Conservation (phyloP, 2,113 vertebrate species). For the Phyllostomus discolor region DNA sequence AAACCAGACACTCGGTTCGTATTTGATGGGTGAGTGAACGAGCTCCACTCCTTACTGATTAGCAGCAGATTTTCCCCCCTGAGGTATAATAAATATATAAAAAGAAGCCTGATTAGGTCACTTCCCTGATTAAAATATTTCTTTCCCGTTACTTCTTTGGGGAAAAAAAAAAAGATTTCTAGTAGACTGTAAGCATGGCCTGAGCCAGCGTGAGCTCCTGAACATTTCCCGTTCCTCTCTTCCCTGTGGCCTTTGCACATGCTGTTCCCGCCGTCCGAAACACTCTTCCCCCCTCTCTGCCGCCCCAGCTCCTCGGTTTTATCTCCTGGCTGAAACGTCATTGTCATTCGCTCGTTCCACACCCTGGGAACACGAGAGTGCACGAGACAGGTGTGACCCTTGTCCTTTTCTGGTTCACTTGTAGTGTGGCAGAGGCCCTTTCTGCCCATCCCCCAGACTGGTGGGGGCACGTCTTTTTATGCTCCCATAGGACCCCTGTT, state of each 20-base stretch:
- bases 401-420: neutral
- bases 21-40: neutral
- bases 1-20: neutral
- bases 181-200: neutral
- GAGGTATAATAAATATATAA: neutral
- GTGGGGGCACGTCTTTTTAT: neutral
- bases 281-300: neutral
- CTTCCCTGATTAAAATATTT: conserved; percentile 1
- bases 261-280: neutral
- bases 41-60: neutral
- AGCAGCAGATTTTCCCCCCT: neutral
- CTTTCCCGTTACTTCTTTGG: neutral
- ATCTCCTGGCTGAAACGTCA: neutral
- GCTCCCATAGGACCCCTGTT: neutral
- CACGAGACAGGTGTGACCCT: neutral
- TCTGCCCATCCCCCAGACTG: too few relatives aligned
- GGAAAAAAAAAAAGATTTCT: neutral
- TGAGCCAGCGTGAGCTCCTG: too few relatives aligned
- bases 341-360: neutral
- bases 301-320: neutral
- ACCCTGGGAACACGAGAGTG: neutral
- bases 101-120: neutral
- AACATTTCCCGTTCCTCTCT: neutral
- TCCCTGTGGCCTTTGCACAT: neutral
- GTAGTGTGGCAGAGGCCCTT: neutral